Percentiles rank a stretch among this genome's conserved stretches.
Evolutionary conservation across 2,797 vertebrate species (phyloP).

Genomic region (Protosalanx chinensis): DNA sequence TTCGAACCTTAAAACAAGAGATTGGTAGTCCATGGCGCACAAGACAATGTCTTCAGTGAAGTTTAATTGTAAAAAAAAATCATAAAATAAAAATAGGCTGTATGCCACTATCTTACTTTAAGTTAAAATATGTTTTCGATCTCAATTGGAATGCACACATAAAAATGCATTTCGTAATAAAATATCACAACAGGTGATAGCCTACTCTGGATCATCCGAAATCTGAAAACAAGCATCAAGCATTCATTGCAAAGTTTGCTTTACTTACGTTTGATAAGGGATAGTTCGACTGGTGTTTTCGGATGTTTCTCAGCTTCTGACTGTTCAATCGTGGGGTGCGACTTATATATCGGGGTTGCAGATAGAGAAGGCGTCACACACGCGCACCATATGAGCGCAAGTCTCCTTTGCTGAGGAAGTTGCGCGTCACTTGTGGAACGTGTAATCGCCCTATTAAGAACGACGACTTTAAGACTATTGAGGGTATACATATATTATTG

Average conservation of each 20-base stretch:
- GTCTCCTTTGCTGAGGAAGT: conserved; percentile 44
- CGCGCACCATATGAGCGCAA: conserved; percentile 43
- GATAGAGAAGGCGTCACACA: conserved; percentile 56
- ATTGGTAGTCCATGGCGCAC: too few species aligned
- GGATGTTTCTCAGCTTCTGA: conserved; percentile 46
- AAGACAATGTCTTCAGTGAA: too few species aligned
- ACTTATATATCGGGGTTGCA: conserved; percentile 64
- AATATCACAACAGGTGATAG: neutral
- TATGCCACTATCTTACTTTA: neutral
- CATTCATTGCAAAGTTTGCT: neutral
- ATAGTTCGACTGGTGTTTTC: conserved; percentile 39
- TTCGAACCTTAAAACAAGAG: too few species aligned
- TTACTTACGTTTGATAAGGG: conserved; percentile 59
- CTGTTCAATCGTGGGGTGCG: conserved; percentile 24
- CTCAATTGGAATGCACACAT: neutral
- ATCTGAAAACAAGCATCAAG: too few species aligned
- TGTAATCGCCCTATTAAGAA: conserved; percentile 40
- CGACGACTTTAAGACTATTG: conserved; percentile 12
- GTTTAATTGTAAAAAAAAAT: too few species aligned
- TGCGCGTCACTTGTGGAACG: conserved; percentile 66
- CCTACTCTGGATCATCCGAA: neutral
- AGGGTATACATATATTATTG: neutral
- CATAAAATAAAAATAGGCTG: too few species aligned
- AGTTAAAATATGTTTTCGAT: neutral
- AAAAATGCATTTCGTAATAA: neutral